Base-by-base conservation (phyloP, 1,140 invertebrate species). In the Harpegnathos saltator region DNA sequence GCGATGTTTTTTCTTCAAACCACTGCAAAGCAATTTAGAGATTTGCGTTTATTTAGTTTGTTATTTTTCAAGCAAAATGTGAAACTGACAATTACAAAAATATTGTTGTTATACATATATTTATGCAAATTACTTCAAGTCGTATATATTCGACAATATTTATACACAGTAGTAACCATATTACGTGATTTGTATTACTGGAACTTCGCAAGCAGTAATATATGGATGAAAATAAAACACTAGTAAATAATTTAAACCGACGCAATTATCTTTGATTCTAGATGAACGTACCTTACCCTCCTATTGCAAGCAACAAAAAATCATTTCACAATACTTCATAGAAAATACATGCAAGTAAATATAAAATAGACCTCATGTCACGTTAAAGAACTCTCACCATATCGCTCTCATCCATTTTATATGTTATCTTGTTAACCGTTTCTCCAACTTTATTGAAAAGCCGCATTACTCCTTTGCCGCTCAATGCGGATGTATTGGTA, bases 351-450 rank as follows among this genome's bases (percentile, higher is more conserved):
- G 87, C 89, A 89, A 81, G n/a, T n/a, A n/a, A n/a, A n/a, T n/a
- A 58, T 69, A 87, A 86, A 80, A 77, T 77, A 29, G 26, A 17
- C 72, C 19, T 59, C n/a, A n/a, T n/a, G n/a, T 65, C 24, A 52
- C 68, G 84, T 65, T 78, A 17, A 71, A 58, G 56, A 59, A 73
- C 81, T 83, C 95, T 96, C 95, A 99, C 98, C 84, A 98, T 97
- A 95, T 99, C 99, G 90, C 97, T 98, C 95, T 99, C 99, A 92
- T 99, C 99, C 99, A 99, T 99, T 95, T 98, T 99, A 94, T 98
- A 99, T 3, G 99, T 99, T 78, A 99, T 99, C 95, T 99, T 99
- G 92, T 98, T 99, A 61, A 99, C 98, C 63, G 98, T 99, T 94
- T 99, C 99, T 26, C 98, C 98, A 72, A 99, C 97, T 96, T 98